Percentiles rank a stretch among this genome's conserved stretches.
Evolutionary conservation across 2,888 invertebrate genomes (phyloP).

Genomic region (Acleris literana): DNA sequence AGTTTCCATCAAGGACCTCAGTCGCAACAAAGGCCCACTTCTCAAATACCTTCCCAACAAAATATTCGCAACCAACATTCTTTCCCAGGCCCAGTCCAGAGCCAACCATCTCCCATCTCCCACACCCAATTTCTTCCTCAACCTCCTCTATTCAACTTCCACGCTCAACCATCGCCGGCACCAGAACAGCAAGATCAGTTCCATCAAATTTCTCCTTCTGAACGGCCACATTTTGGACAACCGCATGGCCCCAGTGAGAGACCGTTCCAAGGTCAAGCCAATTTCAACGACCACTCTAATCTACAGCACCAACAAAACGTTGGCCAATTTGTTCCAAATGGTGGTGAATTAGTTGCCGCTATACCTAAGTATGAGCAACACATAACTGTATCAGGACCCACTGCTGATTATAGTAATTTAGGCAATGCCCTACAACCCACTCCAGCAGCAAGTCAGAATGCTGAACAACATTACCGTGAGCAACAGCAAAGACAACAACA

Average conservation of each 20-base stretch:
- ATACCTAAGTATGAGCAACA: conserved; percentile 92
- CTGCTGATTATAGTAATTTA: conserved; percentile 57
- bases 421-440: conserved; percentile 54
- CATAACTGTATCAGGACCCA: conserved; percentile 82
- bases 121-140: conserved; percentile 43
- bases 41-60: conserved; percentile 53
- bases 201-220: conserved; percentile 44
- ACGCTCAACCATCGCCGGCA: conserved; percentile 61
- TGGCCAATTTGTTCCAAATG: conserved; percentile 83
- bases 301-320: conserved; percentile 73
- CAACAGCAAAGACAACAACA: conserved; percentile 40
- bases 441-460: conserved; percentile 43
- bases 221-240: conserved; percentile 51
- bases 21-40: conserved; percentile 59
- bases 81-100: conserved; percentile 53
- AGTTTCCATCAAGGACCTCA: conserved; percentile 76
- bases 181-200: conserved; percentile 36
- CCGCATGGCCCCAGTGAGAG: conserved; percentile 66
- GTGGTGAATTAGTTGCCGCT: conserved; percentile 89
- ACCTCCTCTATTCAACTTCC: conserved; percentile 69
- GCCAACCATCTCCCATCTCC: conserved; percentile 52
- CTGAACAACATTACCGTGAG: conserved; percentile 38
- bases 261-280: conserved; percentile 46
- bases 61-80: conserved; percentile 55
- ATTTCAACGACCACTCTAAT: conserved; percentile 59